These are phyloP conservation scores for Autographa pulchrina DNA, from an alignment of 2,888 invertebrate species.

Conservation along the genomic window DNA sequence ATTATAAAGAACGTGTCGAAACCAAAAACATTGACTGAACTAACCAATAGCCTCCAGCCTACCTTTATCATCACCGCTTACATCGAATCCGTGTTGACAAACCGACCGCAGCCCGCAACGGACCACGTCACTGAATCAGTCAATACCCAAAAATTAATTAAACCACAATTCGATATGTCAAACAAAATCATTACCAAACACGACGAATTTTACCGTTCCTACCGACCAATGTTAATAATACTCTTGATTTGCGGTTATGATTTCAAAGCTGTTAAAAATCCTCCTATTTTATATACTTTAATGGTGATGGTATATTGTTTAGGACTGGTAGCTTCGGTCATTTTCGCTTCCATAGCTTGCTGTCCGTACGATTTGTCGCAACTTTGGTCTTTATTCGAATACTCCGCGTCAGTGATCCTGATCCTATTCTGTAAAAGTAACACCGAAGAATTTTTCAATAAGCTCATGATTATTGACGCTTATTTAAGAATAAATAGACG, in stretches of 20 bases:
- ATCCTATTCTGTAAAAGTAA: slow-evolving; percentile 71
- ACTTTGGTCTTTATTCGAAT: slow-evolving; percentile 77
- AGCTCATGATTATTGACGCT: slow-evolving; percentile 68
- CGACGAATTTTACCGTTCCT: slow-evolving; percentile 59
- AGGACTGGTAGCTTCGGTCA: slow-evolving; percentile 60
- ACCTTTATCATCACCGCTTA: slow-evolving; percentile 63
- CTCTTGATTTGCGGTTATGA: slow-evolving; percentile 78
- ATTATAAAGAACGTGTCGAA: slow-evolving; percentile 51
- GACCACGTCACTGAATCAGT: slow-evolving; percentile 63
- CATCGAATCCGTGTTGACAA: slow-evolving; percentile 69
- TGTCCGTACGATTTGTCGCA: slow-evolving; percentile 68
- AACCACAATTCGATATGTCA: slow-evolving; percentile 59
- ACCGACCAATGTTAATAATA: slow-evolving; percentile 67
- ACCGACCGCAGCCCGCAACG: slow-evolving; percentile 64
- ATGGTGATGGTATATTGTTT: slow-evolving; percentile 68
- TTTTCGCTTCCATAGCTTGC: slow-evolving; percentile 68
- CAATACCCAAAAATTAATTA: slow-evolving; percentile 56
- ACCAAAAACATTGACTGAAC: slow-evolving; percentile 48
- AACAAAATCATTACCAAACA: slow-evolving; percentile 50
- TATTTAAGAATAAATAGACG: slow-evolving; percentile 71
- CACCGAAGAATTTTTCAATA: slow-evolving; percentile 65
- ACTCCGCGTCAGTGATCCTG: slow-evolving; percentile 66
- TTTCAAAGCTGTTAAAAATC: slow-evolving; percentile 68
- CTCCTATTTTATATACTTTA: slow-evolving; percentile 51
- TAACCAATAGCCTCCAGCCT: slow-evolving; percentile 11